Evolutionary conservation across 1,140 invertebrate species (phyloP).

Genomic region (Leptinotarsa defecta): DNA sequence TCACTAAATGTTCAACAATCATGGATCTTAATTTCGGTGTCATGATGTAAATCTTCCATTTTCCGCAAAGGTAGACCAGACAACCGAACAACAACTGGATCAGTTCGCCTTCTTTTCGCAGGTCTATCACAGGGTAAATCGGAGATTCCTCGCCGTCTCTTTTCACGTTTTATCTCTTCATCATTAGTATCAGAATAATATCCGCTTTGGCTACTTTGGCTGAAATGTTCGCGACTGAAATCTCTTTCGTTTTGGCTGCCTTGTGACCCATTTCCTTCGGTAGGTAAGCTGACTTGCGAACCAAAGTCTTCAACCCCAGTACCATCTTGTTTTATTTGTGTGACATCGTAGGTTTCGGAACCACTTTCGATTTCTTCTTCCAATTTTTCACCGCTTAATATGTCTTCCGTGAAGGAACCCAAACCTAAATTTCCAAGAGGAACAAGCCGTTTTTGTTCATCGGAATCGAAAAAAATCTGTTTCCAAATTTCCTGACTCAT

Average conservation of each 20-base stretch:
- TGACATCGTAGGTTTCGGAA: constrained; percentile 44
- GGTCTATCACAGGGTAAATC: too few species aligned
- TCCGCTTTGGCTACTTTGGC: not conserved
- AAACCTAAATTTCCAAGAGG: constrained; percentile 76
- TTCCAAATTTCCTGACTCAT: constrained; percentile 86
- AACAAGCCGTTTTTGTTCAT: constrained; percentile 76
- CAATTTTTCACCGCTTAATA: constrained; percentile 63
- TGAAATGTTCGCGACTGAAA: not conserved
- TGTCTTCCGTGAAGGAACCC: constrained; percentile 79
- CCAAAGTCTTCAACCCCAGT: constrained; percentile 15
- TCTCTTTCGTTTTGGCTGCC: not conserved
- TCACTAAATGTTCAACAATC: constrained; percentile 80
- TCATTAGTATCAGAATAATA: constrained; percentile 46
- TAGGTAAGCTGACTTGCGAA: not conserved
- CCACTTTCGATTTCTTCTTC: constrained; percentile 44
- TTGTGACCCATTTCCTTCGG: too few species aligned
- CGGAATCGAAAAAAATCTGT: constrained; percentile 85
- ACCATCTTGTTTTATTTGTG: constrained; percentile 24
- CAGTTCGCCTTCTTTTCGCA: constrained; percentile 47
- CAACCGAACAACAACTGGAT: constrained; percentile 82
- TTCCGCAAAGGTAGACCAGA: constrained; percentile 58
- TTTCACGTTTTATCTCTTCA: too few species aligned
- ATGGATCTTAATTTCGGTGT: constrained; percentile 60
- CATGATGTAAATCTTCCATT: constrained; percentile 40
- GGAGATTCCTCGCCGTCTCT: too few species aligned